phyloP scores from a whole-genome alignment of 2,888 invertebrate species.

The Microctonus hyperodae region DNA sequence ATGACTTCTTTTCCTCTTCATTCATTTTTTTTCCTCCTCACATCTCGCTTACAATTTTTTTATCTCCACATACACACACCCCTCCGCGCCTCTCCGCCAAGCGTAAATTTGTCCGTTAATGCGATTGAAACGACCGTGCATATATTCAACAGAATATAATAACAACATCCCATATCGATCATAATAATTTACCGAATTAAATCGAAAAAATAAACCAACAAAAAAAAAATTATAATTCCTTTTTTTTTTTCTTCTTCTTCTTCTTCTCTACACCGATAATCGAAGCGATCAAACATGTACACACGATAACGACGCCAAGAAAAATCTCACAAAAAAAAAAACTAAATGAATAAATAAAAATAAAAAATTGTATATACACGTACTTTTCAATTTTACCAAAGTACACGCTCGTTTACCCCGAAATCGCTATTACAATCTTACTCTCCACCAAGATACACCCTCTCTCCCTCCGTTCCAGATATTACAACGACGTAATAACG shows the following conservation, averaged over 20 bases:
- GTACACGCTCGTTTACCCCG: slow-evolving; percentile 14
- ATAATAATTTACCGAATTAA: slow-evolving; percentile 14
- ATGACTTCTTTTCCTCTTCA: not conserved
- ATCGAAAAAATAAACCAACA: not conserved
- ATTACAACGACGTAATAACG: slow-evolving; percentile 17
- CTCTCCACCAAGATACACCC: slow-evolving; percentile 1
- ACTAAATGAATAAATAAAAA: not conserved
- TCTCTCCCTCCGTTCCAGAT: not conserved
- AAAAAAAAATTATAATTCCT: slow-evolving; percentile 1
- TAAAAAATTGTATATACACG: not conserved
- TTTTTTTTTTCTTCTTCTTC: no score
- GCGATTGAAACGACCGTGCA: slow-evolving; percentile 18
- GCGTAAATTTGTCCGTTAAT: slow-evolving; percentile 26
- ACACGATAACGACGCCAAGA: slow-evolving; percentile 22
- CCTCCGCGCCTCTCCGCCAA: slow-evolving; percentile 20
- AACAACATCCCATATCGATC: not conserved
- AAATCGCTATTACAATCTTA: slow-evolving; percentile 26
- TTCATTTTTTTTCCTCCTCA: slow-evolving; percentile 10
- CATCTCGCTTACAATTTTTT: slow-evolving; percentile 13
- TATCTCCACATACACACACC: not conserved
- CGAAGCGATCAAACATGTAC: slow-evolving; percentile 10
- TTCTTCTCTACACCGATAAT: slow-evolving; percentile 13
- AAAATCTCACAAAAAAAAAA: not conserved
- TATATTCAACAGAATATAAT: not conserved
- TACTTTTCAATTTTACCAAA: slow-evolving; percentile 28